Conservation (phyloP, 53 echinoderm and acorn worm species). For the Glandiceps talaboti region DNA sequence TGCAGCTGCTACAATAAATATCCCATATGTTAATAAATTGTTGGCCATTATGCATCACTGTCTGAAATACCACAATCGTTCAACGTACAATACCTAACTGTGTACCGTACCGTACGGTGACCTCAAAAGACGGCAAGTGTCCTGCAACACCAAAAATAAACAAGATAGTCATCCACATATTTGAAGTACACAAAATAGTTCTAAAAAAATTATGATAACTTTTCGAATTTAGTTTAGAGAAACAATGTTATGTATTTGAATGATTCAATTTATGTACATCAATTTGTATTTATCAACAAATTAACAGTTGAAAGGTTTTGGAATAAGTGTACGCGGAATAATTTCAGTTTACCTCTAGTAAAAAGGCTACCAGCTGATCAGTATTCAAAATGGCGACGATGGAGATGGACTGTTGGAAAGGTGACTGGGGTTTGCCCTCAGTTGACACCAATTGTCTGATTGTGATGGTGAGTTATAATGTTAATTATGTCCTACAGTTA, state of each 20-base stretch:
- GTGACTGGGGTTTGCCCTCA: constrained; percentile 84
- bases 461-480: constrained; percentile 67
- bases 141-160: background rate
- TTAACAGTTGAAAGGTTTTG: too few species aligned
- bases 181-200: background rate
- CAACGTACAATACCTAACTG: background rate
- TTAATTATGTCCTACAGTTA: too few species aligned
- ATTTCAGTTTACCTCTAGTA: too few species aligned
- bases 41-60: background rate
- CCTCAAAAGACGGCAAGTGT: background rate
- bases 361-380: too few species aligned
- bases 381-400: constrained; percentile 20
- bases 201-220: background rate
- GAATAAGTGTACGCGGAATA: too few species aligned
- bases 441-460: constrained; percentile 67
- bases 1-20: constrained; percentile 10
- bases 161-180: background rate
- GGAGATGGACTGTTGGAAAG: constrained; percentile 74
- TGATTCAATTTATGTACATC: too few species aligned
- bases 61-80: too few species aligned
- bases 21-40: constrained; percentile 1
- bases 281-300: too few species aligned
- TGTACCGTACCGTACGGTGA: background rate
- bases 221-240: background rate
- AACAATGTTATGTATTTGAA: too few species aligned